A percentile compares a stretch with the other conserved stretches of the same genome.
These are phyloP conservation scores for Galerucella nymphaeae DNA, from an alignment of 2,888 invertebrate species.

Conservation along the genomic window DNA sequence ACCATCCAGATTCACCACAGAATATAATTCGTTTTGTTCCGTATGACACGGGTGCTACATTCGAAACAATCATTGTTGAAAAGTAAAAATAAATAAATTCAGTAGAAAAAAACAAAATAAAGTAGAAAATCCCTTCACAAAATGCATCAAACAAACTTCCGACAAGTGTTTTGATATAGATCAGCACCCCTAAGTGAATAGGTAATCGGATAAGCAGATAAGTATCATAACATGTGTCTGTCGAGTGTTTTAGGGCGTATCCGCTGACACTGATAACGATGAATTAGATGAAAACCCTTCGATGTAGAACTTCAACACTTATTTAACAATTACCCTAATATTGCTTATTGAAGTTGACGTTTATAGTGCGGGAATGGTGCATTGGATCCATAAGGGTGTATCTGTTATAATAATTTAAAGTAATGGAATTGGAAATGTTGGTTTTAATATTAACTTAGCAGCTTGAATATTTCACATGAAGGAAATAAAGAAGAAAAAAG, in stretches of 20 bases:
- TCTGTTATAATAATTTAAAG: neutral
- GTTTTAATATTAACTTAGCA: neutral
- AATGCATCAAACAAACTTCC: constrained; percentile 17
- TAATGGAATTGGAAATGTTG: neutral
- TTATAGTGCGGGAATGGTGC: constrained; percentile 27
- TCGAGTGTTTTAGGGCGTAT: constrained; percentile 55
- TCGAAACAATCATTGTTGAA: neutral
- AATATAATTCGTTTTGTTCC: constrained; percentile 33
- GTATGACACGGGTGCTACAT: constrained; percentile 18
- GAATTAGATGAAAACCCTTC: constrained; percentile 46
- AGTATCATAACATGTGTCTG: constrained; percentile 63
- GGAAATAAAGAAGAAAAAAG: no score
- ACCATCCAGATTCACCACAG: constrained; percentile 41
- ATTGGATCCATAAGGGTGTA: constrained; percentile 14
- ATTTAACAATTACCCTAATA: constrained; percentile 44
- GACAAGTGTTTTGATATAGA: constrained; percentile 36
- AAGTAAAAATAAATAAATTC: neutral
- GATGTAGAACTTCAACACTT: constrained; percentile 42
- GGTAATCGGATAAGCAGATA: constrained; percentile 61
- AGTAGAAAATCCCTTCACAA: neutral
- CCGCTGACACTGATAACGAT: constrained; percentile 46
- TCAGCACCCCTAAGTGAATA: constrained; percentile 41
- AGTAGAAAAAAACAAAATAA: neutral
- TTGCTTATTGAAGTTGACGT: constrained; percentile 42
- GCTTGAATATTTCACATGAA: no score